These are phyloP conservation scores for Ctenodactylus gundi DNA, from an alignment of 2,113 vertebrate genomes.

Conservation along the genomic window DNA sequence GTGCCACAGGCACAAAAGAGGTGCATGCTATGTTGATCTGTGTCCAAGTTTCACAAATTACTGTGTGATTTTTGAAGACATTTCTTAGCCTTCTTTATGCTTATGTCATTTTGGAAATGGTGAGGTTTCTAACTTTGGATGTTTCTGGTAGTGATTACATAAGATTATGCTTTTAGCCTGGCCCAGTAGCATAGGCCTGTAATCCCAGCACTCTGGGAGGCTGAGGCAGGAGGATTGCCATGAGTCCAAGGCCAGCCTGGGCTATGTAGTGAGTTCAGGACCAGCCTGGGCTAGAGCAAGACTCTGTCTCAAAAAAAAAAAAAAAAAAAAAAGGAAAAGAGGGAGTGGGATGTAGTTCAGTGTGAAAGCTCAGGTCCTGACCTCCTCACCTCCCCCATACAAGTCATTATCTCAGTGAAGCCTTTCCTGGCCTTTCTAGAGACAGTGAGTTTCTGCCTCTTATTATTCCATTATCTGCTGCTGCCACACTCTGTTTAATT, in stretches of 20 bases:
- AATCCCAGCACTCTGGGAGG: too few species aligned
- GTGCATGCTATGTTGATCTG: neutral
- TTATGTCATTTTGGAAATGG: conserved; percentile 37
- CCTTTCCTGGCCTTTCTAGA: neutral
- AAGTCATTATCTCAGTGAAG: neutral
- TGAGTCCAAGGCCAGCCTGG: too few species aligned
- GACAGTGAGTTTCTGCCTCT: neutral
- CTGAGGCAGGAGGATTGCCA: too few species aligned
- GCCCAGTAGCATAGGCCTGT: too few species aligned
- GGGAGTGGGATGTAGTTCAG: too few species aligned
- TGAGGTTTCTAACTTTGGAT: neutral
- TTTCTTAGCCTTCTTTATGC: neutral
- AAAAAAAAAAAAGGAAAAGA: too few species aligned
- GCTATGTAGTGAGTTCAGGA: too few species aligned
- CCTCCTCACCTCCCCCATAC: too few species aligned
- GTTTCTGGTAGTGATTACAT: neutral
- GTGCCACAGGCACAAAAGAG: neutral
- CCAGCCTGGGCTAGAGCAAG: too few species aligned
- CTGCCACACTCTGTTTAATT: neutral
- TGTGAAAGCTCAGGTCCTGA: too few species aligned
- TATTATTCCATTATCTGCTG: neutral
- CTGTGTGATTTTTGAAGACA: conserved; percentile 2
- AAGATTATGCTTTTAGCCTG: neutral
- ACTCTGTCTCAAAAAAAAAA: too few species aligned
- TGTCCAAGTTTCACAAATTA: neutral